Percentiles rank a stretch among this genome's conserved stretches.
phyloP scores from a whole-genome alignment of 2,113 vertebrate genomes.

The Clarias gariepinus region DNA sequence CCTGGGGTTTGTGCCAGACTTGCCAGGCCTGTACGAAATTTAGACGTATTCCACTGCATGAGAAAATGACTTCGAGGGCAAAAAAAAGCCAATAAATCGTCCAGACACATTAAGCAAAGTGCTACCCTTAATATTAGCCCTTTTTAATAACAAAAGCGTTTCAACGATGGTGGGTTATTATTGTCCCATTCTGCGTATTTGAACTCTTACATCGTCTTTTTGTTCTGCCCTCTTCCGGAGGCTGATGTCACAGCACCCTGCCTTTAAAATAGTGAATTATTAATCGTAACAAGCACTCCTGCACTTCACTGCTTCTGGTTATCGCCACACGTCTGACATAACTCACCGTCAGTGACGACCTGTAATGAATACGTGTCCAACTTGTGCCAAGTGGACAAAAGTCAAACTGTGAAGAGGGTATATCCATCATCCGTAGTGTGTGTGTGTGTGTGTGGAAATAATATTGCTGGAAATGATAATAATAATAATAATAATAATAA shows the following conservation, averaged over 20 bases:
- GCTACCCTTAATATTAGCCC: slow-evolving; percentile 13
- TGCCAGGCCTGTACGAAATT: neutral
- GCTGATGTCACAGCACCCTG: slow-evolving; percentile 8
- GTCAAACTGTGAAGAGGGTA: slow-evolving; percentile 16
- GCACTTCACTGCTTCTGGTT: neutral
- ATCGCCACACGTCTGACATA: slow-evolving; percentile 1
- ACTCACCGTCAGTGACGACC: neutral
- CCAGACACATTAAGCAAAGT: slow-evolving; percentile 37
- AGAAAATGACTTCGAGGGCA: neutral
- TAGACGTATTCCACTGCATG: slow-evolving; percentile 3
- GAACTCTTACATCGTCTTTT: neutral
- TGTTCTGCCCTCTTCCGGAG: neutral
- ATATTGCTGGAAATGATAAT: neutral
- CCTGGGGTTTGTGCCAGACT: slow-evolving; percentile 18
- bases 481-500: neutral
- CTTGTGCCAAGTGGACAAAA: neutral
- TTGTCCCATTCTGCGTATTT: neutral
- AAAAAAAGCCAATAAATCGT: slow-evolving; percentile 26
- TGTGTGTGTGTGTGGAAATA: neutral
- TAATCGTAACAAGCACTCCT: slow-evolving; percentile 26
- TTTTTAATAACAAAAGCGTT: slow-evolving; percentile 22
- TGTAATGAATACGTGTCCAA: slow-evolving; percentile 35
- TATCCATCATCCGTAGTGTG: neutral
- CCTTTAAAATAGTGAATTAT: slow-evolving; percentile 32
- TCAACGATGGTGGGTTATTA: neutral